Conservation (phyloP, 2,797 vertebrate species). For the Acridotheres tristis region DNA sequence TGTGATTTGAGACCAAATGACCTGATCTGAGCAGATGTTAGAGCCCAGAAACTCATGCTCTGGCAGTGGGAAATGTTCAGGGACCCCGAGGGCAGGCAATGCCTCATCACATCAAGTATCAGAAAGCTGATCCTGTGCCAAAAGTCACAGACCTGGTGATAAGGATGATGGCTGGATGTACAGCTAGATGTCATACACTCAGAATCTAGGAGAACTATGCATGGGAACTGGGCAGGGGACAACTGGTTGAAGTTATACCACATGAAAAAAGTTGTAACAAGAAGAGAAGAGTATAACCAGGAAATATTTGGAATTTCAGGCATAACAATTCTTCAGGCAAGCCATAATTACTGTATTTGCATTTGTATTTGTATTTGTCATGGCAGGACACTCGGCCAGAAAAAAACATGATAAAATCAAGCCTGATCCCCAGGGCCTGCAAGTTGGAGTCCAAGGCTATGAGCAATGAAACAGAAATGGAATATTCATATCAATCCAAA, state of each 20-base stretch:
- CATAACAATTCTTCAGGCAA: not conserved
- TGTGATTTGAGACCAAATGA: not conserved
- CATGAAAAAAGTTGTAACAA: not conserved
- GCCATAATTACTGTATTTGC: conserved; percentile 19
- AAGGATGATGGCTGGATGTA: not conserved
- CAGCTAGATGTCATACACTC: not conserved
- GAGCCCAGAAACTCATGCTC: not conserved
- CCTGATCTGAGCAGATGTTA: not conserved
- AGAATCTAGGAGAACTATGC: accelerated
- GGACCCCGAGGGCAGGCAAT: not conserved
- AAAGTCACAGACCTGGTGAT: not conserved
- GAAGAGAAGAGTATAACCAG: not conserved
- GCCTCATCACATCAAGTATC: not conserved
- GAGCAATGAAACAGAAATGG: not conserved
- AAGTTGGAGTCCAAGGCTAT: not conserved
- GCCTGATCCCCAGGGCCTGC: not conserved
- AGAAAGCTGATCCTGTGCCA: not conserved
- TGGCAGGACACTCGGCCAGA: not conserved
- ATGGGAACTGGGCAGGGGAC: not conserved
- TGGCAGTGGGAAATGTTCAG: not conserved
- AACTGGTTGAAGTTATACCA: not conserved
- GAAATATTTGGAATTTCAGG: not conserved
- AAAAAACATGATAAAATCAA: not conserved
- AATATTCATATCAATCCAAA: not conserved
- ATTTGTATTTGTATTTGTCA: not conserved